Conservation (phyloP, 1,140 invertebrate species). For the Telenomus remus region DNA sequence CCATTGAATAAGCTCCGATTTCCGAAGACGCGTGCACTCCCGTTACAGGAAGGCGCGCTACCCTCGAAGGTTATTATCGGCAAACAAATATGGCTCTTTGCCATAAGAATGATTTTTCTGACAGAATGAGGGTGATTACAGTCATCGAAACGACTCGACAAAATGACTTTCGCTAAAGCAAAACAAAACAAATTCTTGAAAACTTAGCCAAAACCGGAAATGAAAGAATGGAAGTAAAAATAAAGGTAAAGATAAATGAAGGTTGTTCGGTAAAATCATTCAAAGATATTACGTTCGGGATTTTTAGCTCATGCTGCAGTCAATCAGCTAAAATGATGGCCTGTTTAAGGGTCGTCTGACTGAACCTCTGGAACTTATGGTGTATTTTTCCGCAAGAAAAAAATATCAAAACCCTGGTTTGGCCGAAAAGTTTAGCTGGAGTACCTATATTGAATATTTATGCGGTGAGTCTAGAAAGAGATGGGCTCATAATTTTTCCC, state of each 20-base stretch:
- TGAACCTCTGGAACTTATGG: slow-evolving; percentile 11
- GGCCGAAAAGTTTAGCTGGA: neutral
- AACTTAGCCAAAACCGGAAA: slow-evolving; percentile 43
- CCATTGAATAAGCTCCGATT: slow-evolving; percentile 24
- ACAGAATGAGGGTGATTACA: slow-evolving; percentile 34
- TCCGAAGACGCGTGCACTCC: slow-evolving; percentile 39
- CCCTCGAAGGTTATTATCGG: slow-evolving; percentile 63
- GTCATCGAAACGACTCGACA: slow-evolving; percentile 53
- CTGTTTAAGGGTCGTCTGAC: slow-evolving; percentile 10
- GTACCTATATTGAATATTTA: neutral
- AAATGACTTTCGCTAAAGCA: slow-evolving; percentile 54
- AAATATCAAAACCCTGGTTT: no score
- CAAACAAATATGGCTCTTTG: slow-evolving; percentile 63
- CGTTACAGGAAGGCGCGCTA: slow-evolving; percentile 3
- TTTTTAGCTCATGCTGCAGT: slow-evolving; percentile 7
- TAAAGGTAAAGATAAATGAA: neutral
- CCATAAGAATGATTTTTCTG: slow-evolving; percentile 60
- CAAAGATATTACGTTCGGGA: slow-evolving; percentile 19
- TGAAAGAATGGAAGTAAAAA: slow-evolving; percentile 40
- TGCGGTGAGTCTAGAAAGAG: neutral
- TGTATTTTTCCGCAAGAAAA: neutral
- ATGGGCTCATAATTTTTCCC: slow-evolving; percentile 6
- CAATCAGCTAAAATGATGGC: slow-evolving; percentile 24
- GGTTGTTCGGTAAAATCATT: slow-evolving; percentile 21
- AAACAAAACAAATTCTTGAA: slow-evolving; percentile 29